Evolutionary conservation across 2,888 invertebrate genomes (phyloP), one percentile per base, ranked within the genome.

Genomic region (Spisula subtruncata): DNA sequence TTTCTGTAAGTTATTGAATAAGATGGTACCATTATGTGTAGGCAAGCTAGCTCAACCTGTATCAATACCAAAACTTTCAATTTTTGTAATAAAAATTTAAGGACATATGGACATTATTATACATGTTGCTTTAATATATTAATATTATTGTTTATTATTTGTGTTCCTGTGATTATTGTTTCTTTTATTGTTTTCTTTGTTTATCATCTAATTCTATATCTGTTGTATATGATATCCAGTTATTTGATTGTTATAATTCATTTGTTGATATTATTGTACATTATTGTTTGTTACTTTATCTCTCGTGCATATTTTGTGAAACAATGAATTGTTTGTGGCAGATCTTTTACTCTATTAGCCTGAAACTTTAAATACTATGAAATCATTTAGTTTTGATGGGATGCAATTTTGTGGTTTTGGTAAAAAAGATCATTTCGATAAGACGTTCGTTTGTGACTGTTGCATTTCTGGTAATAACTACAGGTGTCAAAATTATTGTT

Each of bases 141-240:
- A 56, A 56, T 16, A 18, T n/a, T 60, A 20, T 66, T 66, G 60
- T 66, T 66, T 66, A 66, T 66, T 66, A 66, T 66, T 66, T 41
- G n/a, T 66, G 60, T 66, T 4, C 25, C 60, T 66, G 60, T 66
- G 60, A 66, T 66, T 41, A 41, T 41, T 5, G 41, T 41, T 41
- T 41, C 41, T 41, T 41, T 66, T 66, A 25, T 66, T 66, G 25
- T 66, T 66, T 60, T 66, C n/a, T 66, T 8, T n/a, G n/a, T 66
- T 66, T 66, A 25, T 66, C 60, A 66, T 66, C 25, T 66, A 25
- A 41, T 41, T 66, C 60, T 66, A 8, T 66, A n/a, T 66, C 60
- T 66, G 60, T 66, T 66, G 60, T 25, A 66, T n/a, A n/a, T 66
- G 60, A 25, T 66, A 66, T 66, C 60, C 60, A 66, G 60, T 66